Base-by-base conservation (phyloP, 2,888 invertebrate genomes). In the Clunio marinus region DNA sequence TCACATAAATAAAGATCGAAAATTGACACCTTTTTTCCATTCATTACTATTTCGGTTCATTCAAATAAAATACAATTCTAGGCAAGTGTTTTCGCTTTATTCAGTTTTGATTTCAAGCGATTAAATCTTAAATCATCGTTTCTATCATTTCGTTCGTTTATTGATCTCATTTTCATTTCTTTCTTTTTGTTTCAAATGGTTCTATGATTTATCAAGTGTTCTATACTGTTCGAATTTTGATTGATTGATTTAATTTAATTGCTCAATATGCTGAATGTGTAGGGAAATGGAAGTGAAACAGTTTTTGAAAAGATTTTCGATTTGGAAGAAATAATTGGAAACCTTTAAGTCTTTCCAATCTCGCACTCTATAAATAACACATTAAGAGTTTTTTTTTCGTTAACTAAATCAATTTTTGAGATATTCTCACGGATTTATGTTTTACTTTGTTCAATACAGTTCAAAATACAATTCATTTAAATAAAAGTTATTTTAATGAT, bases 401-500 rank as follows among this genome's bases (percentile, higher is more conserved):
- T 5, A 51, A 51, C 22, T 22, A 51, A 51, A 51, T 51, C 51
- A 22, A 51, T 20, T 51, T 13, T 20, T 22, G 22, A 51, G n/a
- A n/a, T 20, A 22, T 65, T 65, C 63, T 65, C 63, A 65, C 63
- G 63, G 46, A 45, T 25, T 7, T 51, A n/a, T 51, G 20, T 22
- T 51, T 22, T 10, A 41, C 41, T 51, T 5, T 22, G 5, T 51
- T 51, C 22, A 51, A 51, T 51, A 22, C 17, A 17, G n/a, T n/a
- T n/a, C n/a, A n/a, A n/a, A n/a, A n/a, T n/a, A n/a, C n/a, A n/a
- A n/a, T n/a, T n/a, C 22, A 51, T 51, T 2, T 13, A 22, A 28
- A 62, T 17, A 41, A n/a, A 65, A 65, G 17, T 15, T 25, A 46
- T 65, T 65, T 65, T 65, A 65, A 65, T 65, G 63, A 65, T 46